Conservation (phyloP, 2,888 invertebrate genomes). For the Nesidiocoris tenuis region DNA sequence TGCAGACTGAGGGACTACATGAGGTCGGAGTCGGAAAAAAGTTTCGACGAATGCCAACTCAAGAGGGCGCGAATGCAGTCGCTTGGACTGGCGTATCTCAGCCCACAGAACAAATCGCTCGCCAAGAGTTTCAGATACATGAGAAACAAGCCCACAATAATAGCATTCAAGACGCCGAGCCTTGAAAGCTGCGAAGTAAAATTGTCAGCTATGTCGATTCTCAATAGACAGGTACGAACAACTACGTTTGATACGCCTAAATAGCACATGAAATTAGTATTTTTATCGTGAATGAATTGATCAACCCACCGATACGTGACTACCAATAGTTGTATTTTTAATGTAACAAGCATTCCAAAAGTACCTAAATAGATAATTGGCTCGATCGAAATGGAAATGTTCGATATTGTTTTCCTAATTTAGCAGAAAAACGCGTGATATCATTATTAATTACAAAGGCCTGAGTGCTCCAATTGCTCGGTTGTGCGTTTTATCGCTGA, state of each 20-base stretch:
- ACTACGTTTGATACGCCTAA: neutral
- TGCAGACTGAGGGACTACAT: conserved; percentile 69
- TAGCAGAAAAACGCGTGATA: too few relatives aligned
- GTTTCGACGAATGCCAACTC: conserved; percentile 69
- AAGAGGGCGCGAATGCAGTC: conserved; percentile 64
- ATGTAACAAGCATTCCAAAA: too few relatives aligned
- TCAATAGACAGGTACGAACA: conserved; percentile 55
- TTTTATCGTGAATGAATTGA: too few relatives aligned
- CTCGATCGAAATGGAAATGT: too few relatives aligned
- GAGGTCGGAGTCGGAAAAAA: conserved; percentile 78
- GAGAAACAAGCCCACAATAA: conserved; percentile 84
- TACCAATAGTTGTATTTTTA: too few relatives aligned
- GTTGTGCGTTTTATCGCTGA: too few relatives aligned
- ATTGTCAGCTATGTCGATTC: conserved; percentile 54
- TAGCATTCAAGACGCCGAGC: conserved; percentile 82
- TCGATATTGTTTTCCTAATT: too few relatives aligned
- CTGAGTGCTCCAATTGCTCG: too few relatives aligned
- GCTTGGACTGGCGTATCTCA: conserved; percentile 67
- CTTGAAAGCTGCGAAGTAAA: conserved; percentile 69
- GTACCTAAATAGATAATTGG: too few relatives aligned
- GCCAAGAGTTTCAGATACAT: conserved; percentile 88
- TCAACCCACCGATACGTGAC: too few relatives aligned
- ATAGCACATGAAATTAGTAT: too few relatives aligned
- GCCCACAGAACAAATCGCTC: conserved; percentile 75
- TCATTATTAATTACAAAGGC: too few relatives aligned